phyloP scores from a whole-genome alignment of 35 echinoderm and acorn worm species.

The Apostichopus californicus region DNA sequence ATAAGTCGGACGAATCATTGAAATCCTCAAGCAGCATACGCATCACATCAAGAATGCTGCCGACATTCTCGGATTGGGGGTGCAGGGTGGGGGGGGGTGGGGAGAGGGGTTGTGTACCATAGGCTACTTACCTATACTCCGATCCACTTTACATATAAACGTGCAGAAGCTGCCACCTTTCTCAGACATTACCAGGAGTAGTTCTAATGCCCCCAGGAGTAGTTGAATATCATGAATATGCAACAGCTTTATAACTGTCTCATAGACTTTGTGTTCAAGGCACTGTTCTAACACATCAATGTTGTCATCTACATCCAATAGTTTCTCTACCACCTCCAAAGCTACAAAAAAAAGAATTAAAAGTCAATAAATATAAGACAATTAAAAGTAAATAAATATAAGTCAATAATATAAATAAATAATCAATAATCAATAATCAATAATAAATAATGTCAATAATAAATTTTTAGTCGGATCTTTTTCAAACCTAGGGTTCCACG shows the following conservation, averaged over 20 bases:
- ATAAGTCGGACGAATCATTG: too few species aligned
- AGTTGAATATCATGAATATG: conserved; percentile 95
- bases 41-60: too few species aligned
- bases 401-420: too few species aligned
- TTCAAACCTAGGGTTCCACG: too few species aligned
- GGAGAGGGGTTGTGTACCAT: background rate
- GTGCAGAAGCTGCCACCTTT: conserved; percentile 79
- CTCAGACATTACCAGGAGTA: conserved; percentile 84
- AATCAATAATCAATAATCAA: too few species aligned
- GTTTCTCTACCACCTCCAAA: conserved; percentile 85
- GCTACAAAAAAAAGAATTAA: conserved; percentile 27
- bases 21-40: too few species aligned
- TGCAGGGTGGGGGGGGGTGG: too few species aligned
- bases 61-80: too few species aligned
- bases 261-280: conserved; percentile 79
- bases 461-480: too few species aligned
- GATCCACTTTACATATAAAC: conserved; percentile 70
- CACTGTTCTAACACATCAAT: conserved; percentile 74
- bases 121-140: conserved; percentile 81
- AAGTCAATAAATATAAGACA: too few species aligned
- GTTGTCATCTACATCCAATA: conserved; percentile 73
- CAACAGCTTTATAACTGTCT: conserved; percentile 69
- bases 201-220: conserved; percentile 79
- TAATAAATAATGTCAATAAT: too few species aligned
- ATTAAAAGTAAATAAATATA: too few species aligned